Percentiles rank a stretch among this genome's conserved stretches.
These are phyloP conservation scores for Darevskia mixta DNA, from an alignment of 2,797 vertebrate species.

Conservation along the genomic window DNA sequence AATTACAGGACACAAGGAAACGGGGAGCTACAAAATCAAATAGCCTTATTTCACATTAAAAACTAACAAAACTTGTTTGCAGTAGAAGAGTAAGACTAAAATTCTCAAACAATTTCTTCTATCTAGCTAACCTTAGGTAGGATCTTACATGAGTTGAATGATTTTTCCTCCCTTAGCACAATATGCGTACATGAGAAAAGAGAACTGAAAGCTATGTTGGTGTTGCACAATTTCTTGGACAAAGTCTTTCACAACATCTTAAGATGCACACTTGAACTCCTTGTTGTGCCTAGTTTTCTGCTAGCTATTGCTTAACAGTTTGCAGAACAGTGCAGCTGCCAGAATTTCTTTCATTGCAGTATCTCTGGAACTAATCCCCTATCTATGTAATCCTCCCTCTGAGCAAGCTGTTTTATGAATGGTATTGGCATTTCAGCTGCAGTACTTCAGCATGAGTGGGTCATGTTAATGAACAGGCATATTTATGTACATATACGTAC, in stretches of 20 bases:
- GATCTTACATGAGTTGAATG: neutral
- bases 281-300: neutral
- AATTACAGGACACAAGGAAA: neutral
- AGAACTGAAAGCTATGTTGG: neutral
- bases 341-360: neutral
- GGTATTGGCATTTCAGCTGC: neutral
- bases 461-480: neutral
- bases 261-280: neutral
- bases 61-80: neutral
- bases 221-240: neutral
- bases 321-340: neutral
- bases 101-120: neutral
- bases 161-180: neutral
- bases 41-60: neutral
- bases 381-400: neutral
- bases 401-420: neutral
- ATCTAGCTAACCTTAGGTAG: neutral
- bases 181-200: neutral
- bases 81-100: neutral
- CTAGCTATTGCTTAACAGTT: neutral
- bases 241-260: neutral
- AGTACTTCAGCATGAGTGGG: neutral
- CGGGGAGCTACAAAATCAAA: neutral
- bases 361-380: neutral
- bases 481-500: neutral